These are phyloP conservation scores for Melanotaenia parkinsoni DNA, from an alignment of 2,797 vertebrate genomes.

Conservation along the genomic window DNA sequence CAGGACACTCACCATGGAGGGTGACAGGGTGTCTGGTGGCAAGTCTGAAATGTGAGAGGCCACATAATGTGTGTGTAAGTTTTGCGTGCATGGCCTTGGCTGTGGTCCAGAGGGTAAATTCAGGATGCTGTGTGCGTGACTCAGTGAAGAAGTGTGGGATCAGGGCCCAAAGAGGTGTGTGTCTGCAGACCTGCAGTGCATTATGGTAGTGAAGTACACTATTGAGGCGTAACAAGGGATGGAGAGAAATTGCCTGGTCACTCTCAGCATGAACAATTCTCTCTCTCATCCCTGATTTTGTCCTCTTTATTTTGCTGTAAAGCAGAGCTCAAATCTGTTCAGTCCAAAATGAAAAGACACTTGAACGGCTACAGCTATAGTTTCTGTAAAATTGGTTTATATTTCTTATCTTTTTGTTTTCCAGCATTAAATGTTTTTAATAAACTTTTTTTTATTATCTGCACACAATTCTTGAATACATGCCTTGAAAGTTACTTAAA, in stretches of 20 bases:
- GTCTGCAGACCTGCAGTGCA: conserved; percentile 42
- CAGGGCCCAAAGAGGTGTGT: conserved; percentile 41
- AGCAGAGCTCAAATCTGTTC: background rate
- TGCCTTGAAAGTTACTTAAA: too few relatives aligned
- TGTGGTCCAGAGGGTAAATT: conserved; percentile 23
- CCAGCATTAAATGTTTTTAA: too few relatives aligned
- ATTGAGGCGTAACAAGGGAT: conserved; percentile 37
- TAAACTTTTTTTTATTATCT: too few relatives aligned
- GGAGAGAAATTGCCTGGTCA: conserved; percentile 53
- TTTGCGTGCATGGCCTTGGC: background rate
- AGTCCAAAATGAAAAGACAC: background rate
- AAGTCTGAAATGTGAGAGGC: conserved; percentile 44
- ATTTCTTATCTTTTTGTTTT: too few relatives aligned
- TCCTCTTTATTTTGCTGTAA: conserved; percentile 27
- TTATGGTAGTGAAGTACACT: conserved; percentile 45
- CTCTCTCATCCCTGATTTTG: conserved; percentile 10
- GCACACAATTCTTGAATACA: too few relatives aligned
- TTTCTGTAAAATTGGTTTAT: too few relatives aligned
- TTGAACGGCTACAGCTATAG: background rate
- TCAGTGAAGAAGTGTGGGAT: conserved; percentile 47
- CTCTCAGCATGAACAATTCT: conserved; percentile 49
- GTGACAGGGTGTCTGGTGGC: conserved; percentile 55
- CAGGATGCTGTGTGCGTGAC: conserved; percentile 44
- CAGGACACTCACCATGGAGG: conserved; percentile 53
- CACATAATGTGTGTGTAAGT: conserved; percentile 10